These are phyloP conservation scores for Scatophagus argus DNA, from an alignment of 2,113 vertebrate genomes.

Conservation along the genomic window DNA sequence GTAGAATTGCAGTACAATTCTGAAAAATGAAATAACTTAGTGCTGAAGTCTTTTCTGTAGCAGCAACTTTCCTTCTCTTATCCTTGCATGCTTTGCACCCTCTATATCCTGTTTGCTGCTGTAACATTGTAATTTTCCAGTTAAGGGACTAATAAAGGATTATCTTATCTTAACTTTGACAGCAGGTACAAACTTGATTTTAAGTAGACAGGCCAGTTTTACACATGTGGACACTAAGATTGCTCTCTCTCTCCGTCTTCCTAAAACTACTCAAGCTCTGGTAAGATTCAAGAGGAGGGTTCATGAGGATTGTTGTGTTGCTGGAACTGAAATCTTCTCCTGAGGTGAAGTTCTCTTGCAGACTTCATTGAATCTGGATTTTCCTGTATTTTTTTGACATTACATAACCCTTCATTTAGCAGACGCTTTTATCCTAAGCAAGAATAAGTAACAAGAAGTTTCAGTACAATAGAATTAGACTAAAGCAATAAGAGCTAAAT, in stretches of 20 bases:
- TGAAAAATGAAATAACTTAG: background rate
- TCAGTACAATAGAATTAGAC: no score
- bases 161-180: background rate
- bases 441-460: no score
- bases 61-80: no score
- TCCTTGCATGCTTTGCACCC: no score
- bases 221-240: background rate
- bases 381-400: background rate
- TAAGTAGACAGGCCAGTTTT: background rate
- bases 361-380: background rate
- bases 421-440: no score
- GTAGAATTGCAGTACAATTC: no score
- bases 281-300: background rate
- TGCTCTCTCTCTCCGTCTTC: background rate
- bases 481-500: no score
- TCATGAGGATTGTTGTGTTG: background rate
- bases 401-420: no score
- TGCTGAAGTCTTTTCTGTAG: background rate
- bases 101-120: no score
- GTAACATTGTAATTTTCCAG: no score
- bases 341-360: background rate
- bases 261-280: background rate
- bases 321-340: background rate
- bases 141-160: no score
- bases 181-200: background rate